Evolutionary conservation across 1,140 invertebrate species (phyloP), one percentile per base, ranked within the genome.

Genomic region (Saccostrea echinata): DNA sequence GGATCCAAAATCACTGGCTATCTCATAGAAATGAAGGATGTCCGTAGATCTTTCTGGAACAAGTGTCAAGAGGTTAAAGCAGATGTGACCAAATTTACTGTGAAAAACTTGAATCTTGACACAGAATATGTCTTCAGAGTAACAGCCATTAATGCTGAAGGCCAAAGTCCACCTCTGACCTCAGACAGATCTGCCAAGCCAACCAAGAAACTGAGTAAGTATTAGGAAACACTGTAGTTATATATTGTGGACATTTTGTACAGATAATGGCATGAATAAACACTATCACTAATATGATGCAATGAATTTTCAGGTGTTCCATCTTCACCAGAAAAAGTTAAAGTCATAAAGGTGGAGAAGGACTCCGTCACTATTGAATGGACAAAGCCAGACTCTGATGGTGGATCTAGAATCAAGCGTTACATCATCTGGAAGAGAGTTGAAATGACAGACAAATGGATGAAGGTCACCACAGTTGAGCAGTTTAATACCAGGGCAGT

Each of bases 111-210:
- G 3, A 97, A 98, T 91, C 98, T 98, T 95, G 96, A 98, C 97
- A 96, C 98, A 55, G 97, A 98, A 92, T 99, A 99, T 95, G 98
- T 99, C 95, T 99, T 99, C 93, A 98, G 97, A 0, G 95, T 99
- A 0, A 90, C 89, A 90, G 93, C 93, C n/a, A 90, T 92, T 84
- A 93, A 95, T 87, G 92, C 93, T 13, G 93, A 93, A 43, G 94
- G 94, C 51, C 90, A 94, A 16, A 93, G 93, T 89, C 97, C 97
- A 90, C 98, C 98, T 52, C 95, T 99, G 24, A 97, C 97, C 92
- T 98, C 98, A 33, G 33, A 76, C 51, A 86, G 90, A 30, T 86
- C 92, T 4, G 90, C 92, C 43, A 88, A 71, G 2, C 91, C 92
- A n/a, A 86, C 81, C 21, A 84, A 86, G 86, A 85, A 88, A 61